Evolutionary conservation across 2,888 invertebrate species (phyloP), one percentile per base, ranked within the genome.

Genomic region (Ochropacha duplaris): DNA sequence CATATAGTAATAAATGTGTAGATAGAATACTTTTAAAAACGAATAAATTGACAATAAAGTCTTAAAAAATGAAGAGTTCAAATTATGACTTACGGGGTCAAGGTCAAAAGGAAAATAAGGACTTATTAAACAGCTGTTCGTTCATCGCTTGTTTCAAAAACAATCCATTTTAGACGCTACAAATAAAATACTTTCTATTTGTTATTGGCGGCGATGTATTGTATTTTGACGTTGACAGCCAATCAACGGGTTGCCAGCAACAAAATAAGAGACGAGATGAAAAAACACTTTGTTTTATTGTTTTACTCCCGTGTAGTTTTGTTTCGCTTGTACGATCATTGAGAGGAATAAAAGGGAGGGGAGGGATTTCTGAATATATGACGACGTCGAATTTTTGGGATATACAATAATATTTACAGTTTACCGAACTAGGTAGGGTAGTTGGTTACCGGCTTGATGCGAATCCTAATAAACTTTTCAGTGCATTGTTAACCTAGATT

Each of bases 211-310:
- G 67, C 66, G 59, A 66, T 71, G 66, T 69, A 66, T 71, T 76
- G 76, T 76, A 73, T 75, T 74, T 60, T 66, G 72, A 66, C 69
- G 62, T 71, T 80, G 80, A 76, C 83, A 80, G 72, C 76, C 83
- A 83, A 82, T 83, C 82, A 83, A 76, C 73, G 78, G 71, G 57
- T 60, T 62, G 62, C 61, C 63, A 57, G 60, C 57, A 56, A 61
- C 64, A 65, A 78, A 81, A 78, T 78, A 74, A 75, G 67, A 68
- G 61, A 59, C 63, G 63, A 57, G 67, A 74, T 68, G 69, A 62
- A 69, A 72, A 72, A 74, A 71, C 65, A 69, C 65, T 65, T 72
- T 68, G 64, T 69, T 69, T 68, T 69, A 72, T 72, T 69, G 67
- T 63, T 56, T 51, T 62, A 50, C 56, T 50, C 39, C 36, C 12